Evolutionary conservation across 2,113 vertebrate species (phyloP).

Genomic region (Pseudonaja textilis): DNA sequence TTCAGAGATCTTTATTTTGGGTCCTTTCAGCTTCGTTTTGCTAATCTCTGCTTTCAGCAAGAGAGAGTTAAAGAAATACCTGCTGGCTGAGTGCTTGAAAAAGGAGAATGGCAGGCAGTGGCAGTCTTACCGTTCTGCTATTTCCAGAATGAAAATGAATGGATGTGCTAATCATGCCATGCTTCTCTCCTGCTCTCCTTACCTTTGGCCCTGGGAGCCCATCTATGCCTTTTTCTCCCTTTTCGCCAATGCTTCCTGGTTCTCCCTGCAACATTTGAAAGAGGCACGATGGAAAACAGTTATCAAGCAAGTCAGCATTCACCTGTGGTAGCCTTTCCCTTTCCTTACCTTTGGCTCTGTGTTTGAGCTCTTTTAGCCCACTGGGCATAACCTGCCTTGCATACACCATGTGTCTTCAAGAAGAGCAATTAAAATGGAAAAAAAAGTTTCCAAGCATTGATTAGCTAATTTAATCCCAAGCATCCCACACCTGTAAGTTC

Average conservation of each 20-base stretch:
- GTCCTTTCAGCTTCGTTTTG: background rate
- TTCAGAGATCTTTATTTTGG: background rate
- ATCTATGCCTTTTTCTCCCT: constrained; percentile 4
- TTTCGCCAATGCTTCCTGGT: constrained; percentile 7
- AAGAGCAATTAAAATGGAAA: background rate
- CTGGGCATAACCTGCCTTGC: background rate
- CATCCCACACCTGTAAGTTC: constrained; percentile 65
- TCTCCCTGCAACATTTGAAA: constrained; percentile 11
- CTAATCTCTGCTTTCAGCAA: background rate
- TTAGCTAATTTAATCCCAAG: background rate
- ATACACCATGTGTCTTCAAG: background rate
- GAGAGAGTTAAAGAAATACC: background rate
- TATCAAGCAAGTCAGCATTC: background rate
- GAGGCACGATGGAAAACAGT: background rate
- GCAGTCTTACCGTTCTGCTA: background rate
- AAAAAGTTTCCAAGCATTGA: background rate
- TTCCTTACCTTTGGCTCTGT: background rate
- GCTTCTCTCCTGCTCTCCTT: background rate
- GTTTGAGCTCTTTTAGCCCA: background rate
- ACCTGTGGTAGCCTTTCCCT: background rate
- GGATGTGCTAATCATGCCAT: background rate
- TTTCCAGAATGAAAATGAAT: background rate
- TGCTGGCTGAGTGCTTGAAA: background rate
- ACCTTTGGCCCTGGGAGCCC: constrained; percentile 61
- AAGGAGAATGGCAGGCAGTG: background rate